Evolutionary conservation across 2,113 vertebrate species (phyloP).

Genomic region (Nicator chloris): DNA sequence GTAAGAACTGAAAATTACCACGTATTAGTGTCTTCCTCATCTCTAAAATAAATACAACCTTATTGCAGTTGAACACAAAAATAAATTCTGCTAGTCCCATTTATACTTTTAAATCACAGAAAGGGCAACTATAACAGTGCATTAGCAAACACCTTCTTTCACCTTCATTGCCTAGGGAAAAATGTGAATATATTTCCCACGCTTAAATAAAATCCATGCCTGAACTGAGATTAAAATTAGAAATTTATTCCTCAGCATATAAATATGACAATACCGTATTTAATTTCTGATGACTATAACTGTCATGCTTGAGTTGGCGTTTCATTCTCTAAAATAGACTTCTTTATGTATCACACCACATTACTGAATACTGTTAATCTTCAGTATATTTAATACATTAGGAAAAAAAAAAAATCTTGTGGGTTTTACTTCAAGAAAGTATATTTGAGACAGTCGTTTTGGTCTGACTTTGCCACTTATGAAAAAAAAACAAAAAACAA

Average conservation of each 20-base stretch:
- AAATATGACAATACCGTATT: neutral
- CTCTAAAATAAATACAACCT: neutral
- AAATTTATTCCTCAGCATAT: neutral
- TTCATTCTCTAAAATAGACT: neutral
- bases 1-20: neutral
- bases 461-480: neutral
- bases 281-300: neutral
- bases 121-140: neutral
- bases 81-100: neutral
- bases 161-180: neutral
- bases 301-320: neutral
- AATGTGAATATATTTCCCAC: neutral
- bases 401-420: neutral
- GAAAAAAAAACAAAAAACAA: fast-evolving
- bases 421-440: neutral
- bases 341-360: neutral
- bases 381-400: neutral
- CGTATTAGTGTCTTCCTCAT: neutral
- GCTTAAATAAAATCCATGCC: neutral
- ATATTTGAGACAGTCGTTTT: neutral
- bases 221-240: neutral
- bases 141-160: neutral
- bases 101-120: neutral
- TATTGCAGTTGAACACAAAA: neutral
- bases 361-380: neutral